Conservation (phyloP, 2,888 invertebrate genomes). For the Tricholauxania praeusta region DNA sequence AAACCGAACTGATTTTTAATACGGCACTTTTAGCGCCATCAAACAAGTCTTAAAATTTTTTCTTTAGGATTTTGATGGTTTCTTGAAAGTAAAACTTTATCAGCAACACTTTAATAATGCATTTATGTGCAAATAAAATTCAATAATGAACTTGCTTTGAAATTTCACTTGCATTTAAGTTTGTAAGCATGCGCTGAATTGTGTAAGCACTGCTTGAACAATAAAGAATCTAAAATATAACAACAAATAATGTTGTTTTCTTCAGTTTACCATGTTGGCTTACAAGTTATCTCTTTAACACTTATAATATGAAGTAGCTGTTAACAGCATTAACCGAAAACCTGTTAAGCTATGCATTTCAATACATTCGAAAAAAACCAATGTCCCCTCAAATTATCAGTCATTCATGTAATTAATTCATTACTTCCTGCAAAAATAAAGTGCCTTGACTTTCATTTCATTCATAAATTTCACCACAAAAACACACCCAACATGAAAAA, state of each 20-base stretch:
- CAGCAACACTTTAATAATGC: too few relatives aligned
- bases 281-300: too few relatives aligned
- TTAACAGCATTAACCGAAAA: too few relatives aligned
- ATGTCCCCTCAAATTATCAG: slow-evolving; percentile 16
- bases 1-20: too few relatives aligned
- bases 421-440: slow-evolving; percentile 27
- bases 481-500: slow-evolving; percentile 14
- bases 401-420: slow-evolving; percentile 35
- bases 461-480: slow-evolving; percentile 43
- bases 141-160: background rate
- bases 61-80: background rate
- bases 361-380: background rate
- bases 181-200: slow-evolving; percentile 1
- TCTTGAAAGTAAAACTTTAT: background rate
- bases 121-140: background rate
- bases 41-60: background rate
- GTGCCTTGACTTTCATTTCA: slow-evolving; percentile 39
- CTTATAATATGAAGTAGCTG: too few relatives aligned
- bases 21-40: too few relatives aligned
- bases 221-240: background rate
- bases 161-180: background rate
- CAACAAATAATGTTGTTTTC: background rate
- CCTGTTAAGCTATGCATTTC: too few relatives aligned
- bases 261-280: background rate
- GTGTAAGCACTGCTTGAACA: background rate